Evolutionary conservation across 2,797 vertebrate species (phyloP).

Genomic region (Hyperoplus lanceolatus): DNA sequence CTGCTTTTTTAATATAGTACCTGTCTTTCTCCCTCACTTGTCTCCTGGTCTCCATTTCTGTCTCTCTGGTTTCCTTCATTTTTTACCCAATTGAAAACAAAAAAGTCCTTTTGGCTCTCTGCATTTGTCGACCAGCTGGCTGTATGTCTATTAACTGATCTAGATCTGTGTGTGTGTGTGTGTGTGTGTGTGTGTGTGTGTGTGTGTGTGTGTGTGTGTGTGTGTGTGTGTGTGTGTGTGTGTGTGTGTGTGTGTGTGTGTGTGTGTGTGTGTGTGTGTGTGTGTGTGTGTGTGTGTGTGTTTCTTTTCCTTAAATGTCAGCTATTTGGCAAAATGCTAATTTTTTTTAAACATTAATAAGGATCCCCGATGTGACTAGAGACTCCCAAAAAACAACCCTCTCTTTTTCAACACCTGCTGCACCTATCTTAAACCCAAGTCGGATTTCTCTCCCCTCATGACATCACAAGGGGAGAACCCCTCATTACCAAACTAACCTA

Average conservation of each 20-base stretch:
- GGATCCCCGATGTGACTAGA: no score
- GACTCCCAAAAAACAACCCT: no score
- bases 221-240: background rate
- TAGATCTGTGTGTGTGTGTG: background rate
- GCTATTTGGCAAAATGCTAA: background rate
- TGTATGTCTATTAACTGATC: background rate
- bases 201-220: background rate
- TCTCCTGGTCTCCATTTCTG: conserved; percentile 8
- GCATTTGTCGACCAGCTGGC: background rate
- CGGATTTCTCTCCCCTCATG: no score
- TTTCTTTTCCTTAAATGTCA: background rate
- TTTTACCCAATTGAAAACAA: background rate
- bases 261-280: background rate
- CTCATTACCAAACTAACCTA: no score
- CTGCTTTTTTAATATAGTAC: conserved; percentile 28
- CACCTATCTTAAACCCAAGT: no score
- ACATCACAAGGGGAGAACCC: no score
- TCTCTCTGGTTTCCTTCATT: background rate
- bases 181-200: background rate
- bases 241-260: background rate
- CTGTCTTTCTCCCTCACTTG: conserved; percentile 20
- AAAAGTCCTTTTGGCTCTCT: background rate
- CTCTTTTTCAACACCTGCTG: no score
- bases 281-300: background rate
- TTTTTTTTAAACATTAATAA: background rate